phyloP scores from a whole-genome alignment of 1,140 invertebrate species.

The Drosophila seguyi region DNA sequence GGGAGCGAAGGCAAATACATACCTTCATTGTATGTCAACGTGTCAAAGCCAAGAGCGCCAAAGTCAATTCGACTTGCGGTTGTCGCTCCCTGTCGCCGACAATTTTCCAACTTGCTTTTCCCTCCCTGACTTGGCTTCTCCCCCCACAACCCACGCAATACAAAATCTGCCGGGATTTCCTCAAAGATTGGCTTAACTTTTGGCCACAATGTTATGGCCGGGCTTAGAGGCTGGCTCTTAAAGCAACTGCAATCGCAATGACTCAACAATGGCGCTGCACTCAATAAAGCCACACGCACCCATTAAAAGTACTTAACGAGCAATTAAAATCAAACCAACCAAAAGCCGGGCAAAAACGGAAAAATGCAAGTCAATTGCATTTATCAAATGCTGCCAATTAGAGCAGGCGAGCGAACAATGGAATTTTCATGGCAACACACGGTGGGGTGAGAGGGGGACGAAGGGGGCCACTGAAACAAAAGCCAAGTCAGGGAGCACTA shows the following conservation, averaged over 20 bases:
- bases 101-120: conserved; percentile 36
- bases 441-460: neutral
- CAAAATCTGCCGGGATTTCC: conserved; percentile 16
- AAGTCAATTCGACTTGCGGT: conserved; percentile 79
- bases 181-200: conserved; percentile 43
- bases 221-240: conserved; percentile 11
- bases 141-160: neutral
- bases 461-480: conserved; percentile 45
- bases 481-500: conserved; percentile 60
- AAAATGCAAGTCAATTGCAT: conserved; percentile 69
- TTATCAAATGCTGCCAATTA: conserved; percentile 82
- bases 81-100: conserved; percentile 56
- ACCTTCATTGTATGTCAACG: conserved; percentile 82
- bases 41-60: conserved; percentile 81
- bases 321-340: conserved; percentile 70
- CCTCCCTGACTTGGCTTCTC: neutral
- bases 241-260: conserved; percentile 18
- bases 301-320: conserved; percentile 76
- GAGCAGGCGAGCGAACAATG: conserved; percentile 47
- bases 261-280: conserved; percentile 42
- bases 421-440: conserved; percentile 30
- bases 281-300: conserved; percentile 33
- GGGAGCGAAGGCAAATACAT: conserved; percentile 53
- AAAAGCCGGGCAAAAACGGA: conserved; percentile 22
- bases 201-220: conserved; percentile 38